Base-by-base conservation (phyloP, 2,113 vertebrate genomes). In the Amazona guildingii region DNA sequence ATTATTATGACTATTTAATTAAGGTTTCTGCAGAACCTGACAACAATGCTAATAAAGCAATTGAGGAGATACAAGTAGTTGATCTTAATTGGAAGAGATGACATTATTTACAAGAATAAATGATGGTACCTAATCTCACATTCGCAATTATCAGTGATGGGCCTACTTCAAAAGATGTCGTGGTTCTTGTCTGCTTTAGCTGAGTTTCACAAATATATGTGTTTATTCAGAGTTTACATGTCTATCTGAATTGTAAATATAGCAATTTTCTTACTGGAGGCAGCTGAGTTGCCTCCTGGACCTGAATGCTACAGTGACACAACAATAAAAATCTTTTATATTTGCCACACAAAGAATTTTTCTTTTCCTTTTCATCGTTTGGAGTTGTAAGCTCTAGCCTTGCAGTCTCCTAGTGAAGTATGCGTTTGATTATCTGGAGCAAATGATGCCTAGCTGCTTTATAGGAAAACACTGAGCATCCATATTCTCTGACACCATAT, bases 71-170 rank as follows among this genome's bases (percentile, higher is more conserved):
- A 88, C 43, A 78, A 97, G 88, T 77, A 61, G 95, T 94, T 96
- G 95, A 96, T 96, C 96, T 97, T 98, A 98, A 97, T 97, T 98
- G 96, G 96, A 96, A 97, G 72, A 98, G 97, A 98, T 97, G 94
- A 97, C 93, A 97, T 85, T 98, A 86, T 98, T 98, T 98, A 96
- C 90, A 90, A 95, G 92, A 91, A 95, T 96, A 98, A 98, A 97
- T 97, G 97, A 97, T 23, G 67, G 69, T 94, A 98, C 95, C 85
- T 78, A 97, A 95, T 96, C 93, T 97, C 92, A 92, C 52, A 96
- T 92, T 96, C 80, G 49, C 96, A 97, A 97, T 97, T 97, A 97
- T 96, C 96, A 91, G 83, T 94, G 95, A 97, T 84, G 92, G 89
- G 63, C 68, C 93, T 95, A 73, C 84, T 94, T 97, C 96, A 92